Conservation (phyloP, 2,888 invertebrate genomes). For the Ophion ellenae region DNA sequence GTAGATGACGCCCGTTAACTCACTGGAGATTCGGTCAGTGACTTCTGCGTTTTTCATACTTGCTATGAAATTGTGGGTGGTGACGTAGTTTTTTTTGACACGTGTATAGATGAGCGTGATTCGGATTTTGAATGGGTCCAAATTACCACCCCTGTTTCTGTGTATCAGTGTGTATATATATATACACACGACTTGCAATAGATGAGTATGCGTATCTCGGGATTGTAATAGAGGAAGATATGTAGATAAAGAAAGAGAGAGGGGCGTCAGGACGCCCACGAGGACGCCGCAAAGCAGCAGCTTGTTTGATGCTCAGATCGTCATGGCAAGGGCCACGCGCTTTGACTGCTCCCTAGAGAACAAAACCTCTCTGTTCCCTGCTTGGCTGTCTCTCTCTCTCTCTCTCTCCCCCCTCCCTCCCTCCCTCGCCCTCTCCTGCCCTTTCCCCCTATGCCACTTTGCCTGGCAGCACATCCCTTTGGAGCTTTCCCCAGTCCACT, state of each 20-base stretch:
- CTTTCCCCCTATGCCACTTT: conserved; percentile 53
- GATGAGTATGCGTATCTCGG: conserved; percentile 49
- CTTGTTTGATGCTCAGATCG: conserved; percentile 82
- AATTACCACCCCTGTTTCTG: not conserved
- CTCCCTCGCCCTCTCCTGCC: conserved; percentile 49
- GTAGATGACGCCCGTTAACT: too few relatives aligned
- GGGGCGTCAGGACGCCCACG: conserved; percentile 58
- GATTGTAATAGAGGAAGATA: conserved; percentile 19
- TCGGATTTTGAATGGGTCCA: not conserved
- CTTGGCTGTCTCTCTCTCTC: conserved; percentile 52
- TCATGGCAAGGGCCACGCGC: conserved; percentile 80
- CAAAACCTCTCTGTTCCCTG: conserved; percentile 80
- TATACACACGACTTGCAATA: conserved; percentile 44
- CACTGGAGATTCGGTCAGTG: not conserved
- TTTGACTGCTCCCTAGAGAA: conserved; percentile 83
- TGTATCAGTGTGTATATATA: not conserved
- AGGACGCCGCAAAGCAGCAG: conserved; percentile 75
- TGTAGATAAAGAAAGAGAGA: conserved; percentile 28
- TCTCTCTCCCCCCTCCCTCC: conserved; percentile 61
- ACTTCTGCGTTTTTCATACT: not conserved
- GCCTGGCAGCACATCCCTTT: conserved; percentile 61
- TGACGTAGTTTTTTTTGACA: not conserved
- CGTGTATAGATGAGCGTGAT: not conserved
- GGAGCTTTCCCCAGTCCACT: conserved; percentile 56
- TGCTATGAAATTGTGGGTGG: not conserved